Base-by-base conservation (phyloP, 2,113 vertebrate genomes). In the Datnioides undecimradiatus region DNA sequence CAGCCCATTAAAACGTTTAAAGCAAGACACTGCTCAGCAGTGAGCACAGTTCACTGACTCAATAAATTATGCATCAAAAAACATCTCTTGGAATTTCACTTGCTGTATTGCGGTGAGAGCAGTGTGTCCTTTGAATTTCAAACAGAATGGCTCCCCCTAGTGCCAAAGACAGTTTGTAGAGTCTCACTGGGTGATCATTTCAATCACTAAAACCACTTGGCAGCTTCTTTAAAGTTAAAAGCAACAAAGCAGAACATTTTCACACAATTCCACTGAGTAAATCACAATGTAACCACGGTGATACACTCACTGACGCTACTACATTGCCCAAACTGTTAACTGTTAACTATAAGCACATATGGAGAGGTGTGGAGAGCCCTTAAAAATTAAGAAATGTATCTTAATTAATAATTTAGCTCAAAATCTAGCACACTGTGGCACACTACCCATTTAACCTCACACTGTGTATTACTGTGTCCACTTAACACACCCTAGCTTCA, bases 131-230 rank as follows among this genome's bases (percentile, higher is more conserved):
- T 76, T 57, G 81, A 90, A 94, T 93, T 92, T 85, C 60, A 88
- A 91, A 85, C 91, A 86, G 88, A 91, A 89, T 90, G 84, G 91
- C 94, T 89, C 94, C 94, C 91, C 87, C 95, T 95, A 91, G 93
- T 93, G 93, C 23, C 67, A n/a, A 29, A 68, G 34, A 55, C 6
- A 0, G 31, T 31, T 31, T 33, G 10, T 1, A 3, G 46, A n/a
- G 34, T 23, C 8, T 3, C 52, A 9, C 25, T 51, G 38, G 17
- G 65, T 25, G 27, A 17, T 4, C 2, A 59, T 23, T 68, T 7
- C n/a, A 46, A 54, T 36, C 2, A 71, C 66, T 19, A 27, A 48
- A 46, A 19, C 9, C 52, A 48, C 16, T 31, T 2, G 7, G 4
- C 16, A 52, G 59, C 38, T 5, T 36, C 43, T 66, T 48, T 27